Evolutionary conservation across 2,797 vertebrate species (phyloP).

Genomic region (Sebastes hopkinsi): DNA sequence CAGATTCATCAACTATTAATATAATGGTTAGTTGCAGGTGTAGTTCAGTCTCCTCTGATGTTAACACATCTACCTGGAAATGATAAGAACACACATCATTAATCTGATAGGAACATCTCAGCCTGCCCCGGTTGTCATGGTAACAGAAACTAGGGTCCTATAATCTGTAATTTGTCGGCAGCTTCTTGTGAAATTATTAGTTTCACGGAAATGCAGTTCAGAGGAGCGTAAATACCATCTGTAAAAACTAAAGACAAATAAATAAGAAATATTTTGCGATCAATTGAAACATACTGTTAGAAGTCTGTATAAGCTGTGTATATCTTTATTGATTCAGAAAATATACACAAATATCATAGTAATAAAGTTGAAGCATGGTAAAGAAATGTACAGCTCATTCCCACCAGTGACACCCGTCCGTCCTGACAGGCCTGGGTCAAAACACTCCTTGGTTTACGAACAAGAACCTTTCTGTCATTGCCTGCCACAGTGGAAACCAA

Average conservation of each 20-base stretch:
- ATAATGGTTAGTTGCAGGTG: too few species aligned
- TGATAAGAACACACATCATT: too few species aligned
- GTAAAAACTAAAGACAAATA: neutral
- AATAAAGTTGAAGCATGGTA: constrained; percentile 78
- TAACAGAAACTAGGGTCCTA: too few species aligned
- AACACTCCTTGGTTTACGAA: constrained; percentile 12
- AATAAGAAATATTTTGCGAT: neutral
- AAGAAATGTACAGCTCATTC: constrained; percentile 70
- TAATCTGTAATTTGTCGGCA: too few species aligned
- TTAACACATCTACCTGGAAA: too few species aligned
- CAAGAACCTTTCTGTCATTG: constrained; percentile 56
- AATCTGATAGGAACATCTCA: too few species aligned
- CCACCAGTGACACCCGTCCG: constrained; percentile 34
- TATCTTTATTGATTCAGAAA: constrained; percentile 82
- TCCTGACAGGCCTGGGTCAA: constrained; percentile 47
- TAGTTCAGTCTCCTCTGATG: too few species aligned
- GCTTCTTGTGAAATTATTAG: too few species aligned
- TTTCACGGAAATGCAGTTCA: too few species aligned
- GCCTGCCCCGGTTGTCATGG: too few species aligned
- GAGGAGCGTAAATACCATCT: too few species aligned
- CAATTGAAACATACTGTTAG: neutral
- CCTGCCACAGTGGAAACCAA: constrained; percentile 27
- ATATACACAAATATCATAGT: constrained; percentile 82
- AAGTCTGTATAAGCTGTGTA: constrained; percentile 57
- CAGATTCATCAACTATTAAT: too few species aligned